Evolutionary conservation across 1,140 invertebrate genomes (phyloP).

Genomic region (Drosophila auraria): DNA sequence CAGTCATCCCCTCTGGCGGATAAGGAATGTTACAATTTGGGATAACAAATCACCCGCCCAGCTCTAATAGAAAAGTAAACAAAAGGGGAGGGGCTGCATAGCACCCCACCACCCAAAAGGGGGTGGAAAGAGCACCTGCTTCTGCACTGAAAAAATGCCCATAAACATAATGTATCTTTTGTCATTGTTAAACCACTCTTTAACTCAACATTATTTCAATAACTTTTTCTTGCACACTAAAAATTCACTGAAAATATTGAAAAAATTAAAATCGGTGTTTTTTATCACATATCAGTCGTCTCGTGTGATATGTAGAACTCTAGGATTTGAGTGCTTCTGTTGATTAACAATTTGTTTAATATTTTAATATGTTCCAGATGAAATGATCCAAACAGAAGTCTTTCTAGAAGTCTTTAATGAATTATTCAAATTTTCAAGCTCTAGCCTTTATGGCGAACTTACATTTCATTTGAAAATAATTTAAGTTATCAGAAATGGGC

Average conservation of each 20-base stretch:
- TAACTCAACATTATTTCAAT: background rate
- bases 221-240: too few species aligned
- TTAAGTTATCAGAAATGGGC: background rate
- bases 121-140: conserved; percentile 61
- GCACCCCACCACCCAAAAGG: background rate
- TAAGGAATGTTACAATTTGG: conserved; percentile 51
- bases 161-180: background rate
- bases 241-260: too few species aligned
- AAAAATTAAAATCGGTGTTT: too few species aligned
- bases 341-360: too few species aligned
- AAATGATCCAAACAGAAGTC: too few species aligned
- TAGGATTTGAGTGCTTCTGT: too few species aligned
- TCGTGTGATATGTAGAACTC: too few species aligned
- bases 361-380: too few species aligned
- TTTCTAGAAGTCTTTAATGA: background rate
- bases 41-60: conserved; percentile 53
- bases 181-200: background rate
- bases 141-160: conserved; percentile 12
- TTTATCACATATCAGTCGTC: too few species aligned
- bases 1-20: conserved; percentile 51
- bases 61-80: conserved; percentile 73
- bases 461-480: background rate
- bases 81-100: conserved; percentile 6
- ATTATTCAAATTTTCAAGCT: background rate
- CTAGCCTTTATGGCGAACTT: background rate